Evolutionary conservation across 2,797 vertebrate species (phyloP).

Genomic region (Rhinophrynus dorsalis): DNA sequence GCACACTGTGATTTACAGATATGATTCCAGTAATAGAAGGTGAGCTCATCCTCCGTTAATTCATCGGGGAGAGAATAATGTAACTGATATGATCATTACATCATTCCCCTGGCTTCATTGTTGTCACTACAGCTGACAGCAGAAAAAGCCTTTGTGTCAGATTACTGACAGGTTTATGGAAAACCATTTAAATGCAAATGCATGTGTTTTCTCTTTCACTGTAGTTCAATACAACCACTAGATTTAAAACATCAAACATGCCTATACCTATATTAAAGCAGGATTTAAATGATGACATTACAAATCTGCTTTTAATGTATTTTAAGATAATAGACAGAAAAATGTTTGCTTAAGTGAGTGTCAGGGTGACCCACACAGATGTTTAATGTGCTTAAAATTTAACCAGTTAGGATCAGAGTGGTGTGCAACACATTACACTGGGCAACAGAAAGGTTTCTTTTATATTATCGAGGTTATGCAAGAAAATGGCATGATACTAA

Average conservation of each 20-base stretch:
- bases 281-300: too few species aligned
- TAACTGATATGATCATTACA: constrained; percentile 91
- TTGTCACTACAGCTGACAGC: constrained; percentile 73
- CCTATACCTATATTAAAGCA: too few species aligned
- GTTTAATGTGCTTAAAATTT: too few species aligned
- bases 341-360: too few species aligned
- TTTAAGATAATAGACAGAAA: too few species aligned
- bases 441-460: too few species aligned
- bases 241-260: not conserved
- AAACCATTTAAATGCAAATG: constrained; percentile 26
- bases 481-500: too few species aligned
- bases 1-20: constrained; percentile 77
- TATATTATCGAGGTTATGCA: too few species aligned
- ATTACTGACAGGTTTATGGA: constrained; percentile 43
- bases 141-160: constrained; percentile 62
- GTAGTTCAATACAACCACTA: not conserved
- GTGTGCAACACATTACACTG: too few species aligned
- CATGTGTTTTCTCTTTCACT: not conserved
- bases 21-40: constrained; percentile 78
- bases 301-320: too few species aligned
- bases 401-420: too few species aligned
- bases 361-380: too few species aligned
- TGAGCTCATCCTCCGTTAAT: constrained; percentile 87
- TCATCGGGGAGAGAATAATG: constrained; percentile 80
- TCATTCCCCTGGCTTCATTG: constrained; percentile 86